These are phyloP conservation scores for Potorous gilbertii DNA, from an alignment of 2,797 vertebrate genomes.

Conservation along the genomic window DNA sequence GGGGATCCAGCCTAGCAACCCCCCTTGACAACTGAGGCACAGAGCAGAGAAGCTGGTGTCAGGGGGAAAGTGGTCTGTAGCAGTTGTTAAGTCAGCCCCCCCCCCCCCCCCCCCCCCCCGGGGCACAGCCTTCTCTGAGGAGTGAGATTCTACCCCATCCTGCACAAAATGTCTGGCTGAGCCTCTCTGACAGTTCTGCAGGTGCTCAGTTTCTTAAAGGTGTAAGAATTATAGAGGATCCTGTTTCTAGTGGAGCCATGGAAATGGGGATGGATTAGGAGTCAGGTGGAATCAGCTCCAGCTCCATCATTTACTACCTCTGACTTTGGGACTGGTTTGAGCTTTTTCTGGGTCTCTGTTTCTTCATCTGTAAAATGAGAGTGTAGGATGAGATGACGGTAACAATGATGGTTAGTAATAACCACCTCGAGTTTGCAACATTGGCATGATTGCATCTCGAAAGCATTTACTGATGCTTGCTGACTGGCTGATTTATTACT, in stretches of 20 bases:
- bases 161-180: not conserved
- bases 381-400: not conserved
- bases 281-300: too few relatives aligned
- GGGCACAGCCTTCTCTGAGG: not conserved
- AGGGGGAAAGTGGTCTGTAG: not conserved
- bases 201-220: not conserved
- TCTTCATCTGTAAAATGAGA: not conserved
- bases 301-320: not conserved
- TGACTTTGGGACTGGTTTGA: not conserved
- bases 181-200: too few relatives aligned
- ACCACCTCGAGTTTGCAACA: not conserved
- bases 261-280: not conserved
- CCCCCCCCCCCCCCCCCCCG: not conserved
- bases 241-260: not conserved
- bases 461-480: not conserved
- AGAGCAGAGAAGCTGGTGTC: not conserved
- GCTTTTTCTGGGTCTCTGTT: not conserved
- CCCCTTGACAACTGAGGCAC: not conserved
- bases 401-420: not conserved
- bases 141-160: not conserved
- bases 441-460: not conserved
- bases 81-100: not conserved
- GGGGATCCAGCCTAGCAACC: not conserved
- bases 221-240: not conserved
- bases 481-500: not conserved